Percentiles rank a stretch among this genome's conserved stretches.
Evolutionary conservation across 2,797 vertebrate genomes (phyloP).

Genomic region (Mormyrops attenuatus): DNA sequence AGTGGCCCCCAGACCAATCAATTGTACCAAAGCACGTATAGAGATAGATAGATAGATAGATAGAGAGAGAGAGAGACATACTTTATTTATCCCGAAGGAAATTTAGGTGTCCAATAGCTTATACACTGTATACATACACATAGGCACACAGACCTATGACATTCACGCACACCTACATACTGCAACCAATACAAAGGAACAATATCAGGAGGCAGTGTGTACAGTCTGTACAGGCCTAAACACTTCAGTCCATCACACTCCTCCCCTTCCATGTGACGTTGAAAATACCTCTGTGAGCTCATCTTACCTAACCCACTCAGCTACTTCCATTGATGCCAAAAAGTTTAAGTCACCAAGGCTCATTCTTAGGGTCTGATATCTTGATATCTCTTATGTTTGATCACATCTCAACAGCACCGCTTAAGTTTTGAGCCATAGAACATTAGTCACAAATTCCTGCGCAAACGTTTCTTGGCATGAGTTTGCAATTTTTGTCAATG

Average conservation of each 20-base stretch:
- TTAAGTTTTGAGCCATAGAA: slow-evolving; percentile 6
- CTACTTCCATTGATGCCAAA: not conserved
- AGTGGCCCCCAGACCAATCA: not conserved
- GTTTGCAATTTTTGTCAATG: slow-evolving; percentile 3
- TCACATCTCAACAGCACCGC: not conserved
- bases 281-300: not conserved
- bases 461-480: not conserved
- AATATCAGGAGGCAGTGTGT: too few species aligned
- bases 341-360: not conserved
- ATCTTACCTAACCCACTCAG: not conserved
- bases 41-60: too few species aligned
- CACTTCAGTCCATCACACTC: too few species aligned
- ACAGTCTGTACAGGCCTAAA: too few species aligned
- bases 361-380: not conserved
- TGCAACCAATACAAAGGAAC: too few species aligned
- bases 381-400: not conserved
- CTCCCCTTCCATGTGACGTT: too few species aligned
- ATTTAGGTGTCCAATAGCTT: too few species aligned
- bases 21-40: not conserved
- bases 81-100: too few species aligned
- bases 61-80: too few species aligned
- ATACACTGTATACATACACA: too few species aligned
- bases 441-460: not conserved
- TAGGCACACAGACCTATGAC: too few species aligned
- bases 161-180: too few species aligned